Evolutionary conservation across 2,888 invertebrate species (phyloP), one percentile per base, ranked within the genome.

Genomic region (Parasteatoda lunata): DNA sequence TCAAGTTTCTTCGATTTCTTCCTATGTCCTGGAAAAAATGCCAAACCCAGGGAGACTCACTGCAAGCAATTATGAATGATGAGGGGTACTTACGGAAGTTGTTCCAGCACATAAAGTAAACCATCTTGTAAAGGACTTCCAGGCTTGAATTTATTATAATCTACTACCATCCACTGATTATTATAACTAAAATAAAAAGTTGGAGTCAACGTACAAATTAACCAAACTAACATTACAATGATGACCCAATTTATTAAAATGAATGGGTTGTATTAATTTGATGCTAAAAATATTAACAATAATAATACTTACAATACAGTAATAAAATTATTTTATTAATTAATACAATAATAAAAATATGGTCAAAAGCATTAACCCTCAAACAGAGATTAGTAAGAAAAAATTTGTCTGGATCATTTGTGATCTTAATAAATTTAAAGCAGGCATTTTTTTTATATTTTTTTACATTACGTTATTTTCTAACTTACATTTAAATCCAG

Each of bases 111-210:
- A 93, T 95, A 95, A 7, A 95, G 92, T 52, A 94, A 91, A 5
- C 94, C 94, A 48, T 91, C 89, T 65, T 90, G 90, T 64, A 91
- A 89, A n/a, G 91, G 90, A 80, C 90, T 90, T 5, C 92, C 91
- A 1, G 94, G 93, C 66, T 90, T 92, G 91, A 95, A 95, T 90
- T 93, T 93, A 77, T 94, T 94, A 90, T 95, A 95, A 91, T 97
- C 96, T 0, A 96, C 93, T 7, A 96, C 93, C 90, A 97, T 94
- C 97, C 97, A 98, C 91, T 97, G 97, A 91, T 96, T 96, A 91
- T 95, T 95, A 85, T 96, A 96, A 4, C 93, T 93, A 89, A 75
- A 85, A 84, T 83, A 49, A 7, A 65, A 15, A 51, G 47, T 47
- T 51, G 8, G 47, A 13, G 45, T 75, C 52, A 49, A 72, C 1